Evolutionary conservation across 2,888 invertebrate genomes (phyloP).

Genomic region (Epistrophe eligans): DNA sequence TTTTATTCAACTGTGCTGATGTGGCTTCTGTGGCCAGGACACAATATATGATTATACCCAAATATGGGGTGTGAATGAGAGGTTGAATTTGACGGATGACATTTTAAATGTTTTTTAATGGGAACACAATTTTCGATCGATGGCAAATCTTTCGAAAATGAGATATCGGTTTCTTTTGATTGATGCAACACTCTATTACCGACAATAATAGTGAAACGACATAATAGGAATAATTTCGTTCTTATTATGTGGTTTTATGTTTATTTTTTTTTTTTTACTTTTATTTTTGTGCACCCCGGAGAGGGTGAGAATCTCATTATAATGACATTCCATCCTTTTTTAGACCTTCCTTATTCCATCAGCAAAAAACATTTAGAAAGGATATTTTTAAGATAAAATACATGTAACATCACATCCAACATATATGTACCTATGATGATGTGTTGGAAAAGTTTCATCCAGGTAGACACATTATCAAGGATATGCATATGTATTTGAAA

Average conservation of each 20-base stretch:
- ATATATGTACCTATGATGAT: constrained; percentile 1
- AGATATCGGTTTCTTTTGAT: constrained; percentile 71
- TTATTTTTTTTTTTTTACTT: background rate
- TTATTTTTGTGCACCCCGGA: background rate
- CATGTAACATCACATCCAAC: background rate
- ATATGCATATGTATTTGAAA: constrained; percentile 44
- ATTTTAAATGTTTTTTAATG: constrained; percentile 75
- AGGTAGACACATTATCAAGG: constrained; percentile 53
- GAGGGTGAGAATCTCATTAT: constrained; percentile 57
- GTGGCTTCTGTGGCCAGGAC: constrained; percentile 30
- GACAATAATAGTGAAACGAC: constrained; percentile 44
- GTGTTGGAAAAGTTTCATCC: constrained; percentile 51
- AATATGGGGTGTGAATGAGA: constrained; percentile 50
- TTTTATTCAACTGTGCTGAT: constrained; percentile 40
- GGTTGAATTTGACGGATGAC: constrained; percentile 69
- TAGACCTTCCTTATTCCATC: constrained; percentile 33
- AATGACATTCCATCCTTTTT: constrained; percentile 52
- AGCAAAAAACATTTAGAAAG: constrained; percentile 13
- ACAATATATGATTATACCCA: constrained; percentile 31
- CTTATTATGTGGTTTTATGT: constrained; percentile 58
- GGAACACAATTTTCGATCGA: constrained; percentile 69
- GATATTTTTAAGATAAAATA: constrained; percentile 27
- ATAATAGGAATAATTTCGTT: constrained; percentile 56
- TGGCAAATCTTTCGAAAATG: constrained; percentile 69
- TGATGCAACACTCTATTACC: constrained; percentile 64